Evolutionary conservation across 2,113 vertebrate species (phyloP).

Genomic region (Pseudolaguvia tuberculata): DNA sequence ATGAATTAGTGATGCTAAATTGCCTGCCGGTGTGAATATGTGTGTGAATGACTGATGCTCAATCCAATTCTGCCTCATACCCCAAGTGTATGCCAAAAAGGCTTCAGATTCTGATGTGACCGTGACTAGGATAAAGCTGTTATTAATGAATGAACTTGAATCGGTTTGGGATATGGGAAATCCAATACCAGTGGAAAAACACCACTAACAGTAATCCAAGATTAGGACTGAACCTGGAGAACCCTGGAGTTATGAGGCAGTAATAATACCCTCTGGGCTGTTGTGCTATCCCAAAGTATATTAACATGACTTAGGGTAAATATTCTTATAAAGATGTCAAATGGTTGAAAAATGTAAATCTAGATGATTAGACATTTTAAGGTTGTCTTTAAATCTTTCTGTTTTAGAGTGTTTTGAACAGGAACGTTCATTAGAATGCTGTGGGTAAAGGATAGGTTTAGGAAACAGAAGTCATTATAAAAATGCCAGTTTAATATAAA

Average conservation of each 20-base stretch:
- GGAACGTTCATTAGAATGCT: neutral
- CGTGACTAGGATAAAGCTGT: neutral
- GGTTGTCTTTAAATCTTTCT: neutral
- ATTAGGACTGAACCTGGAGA: neutral
- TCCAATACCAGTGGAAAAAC: neutral
- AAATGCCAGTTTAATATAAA: neutral
- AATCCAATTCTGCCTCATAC: neutral
- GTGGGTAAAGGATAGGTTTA: neutral
- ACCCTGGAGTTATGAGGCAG: neutral
- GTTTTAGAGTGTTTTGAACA: neutral
- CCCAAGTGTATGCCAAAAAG: neutral
- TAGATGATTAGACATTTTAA: neutral
- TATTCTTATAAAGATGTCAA: neutral
- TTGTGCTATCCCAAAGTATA: neutral
- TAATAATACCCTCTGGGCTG: neutral
- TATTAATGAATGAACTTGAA: neutral
- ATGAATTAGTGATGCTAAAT: neutral
- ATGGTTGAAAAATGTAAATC: neutral
- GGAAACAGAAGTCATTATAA: neutral
- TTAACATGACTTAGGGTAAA: neutral
- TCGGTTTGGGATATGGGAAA: neutral
- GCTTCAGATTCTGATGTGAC: neutral
- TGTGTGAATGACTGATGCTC: neutral
- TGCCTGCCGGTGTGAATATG: neutral
- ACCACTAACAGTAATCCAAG: neutral